Evolutionary conservation across 2,113 vertebrate genomes (phyloP), one percentile per base, ranked within the genome.

Genomic region (Todiramphus chloris): DNA sequence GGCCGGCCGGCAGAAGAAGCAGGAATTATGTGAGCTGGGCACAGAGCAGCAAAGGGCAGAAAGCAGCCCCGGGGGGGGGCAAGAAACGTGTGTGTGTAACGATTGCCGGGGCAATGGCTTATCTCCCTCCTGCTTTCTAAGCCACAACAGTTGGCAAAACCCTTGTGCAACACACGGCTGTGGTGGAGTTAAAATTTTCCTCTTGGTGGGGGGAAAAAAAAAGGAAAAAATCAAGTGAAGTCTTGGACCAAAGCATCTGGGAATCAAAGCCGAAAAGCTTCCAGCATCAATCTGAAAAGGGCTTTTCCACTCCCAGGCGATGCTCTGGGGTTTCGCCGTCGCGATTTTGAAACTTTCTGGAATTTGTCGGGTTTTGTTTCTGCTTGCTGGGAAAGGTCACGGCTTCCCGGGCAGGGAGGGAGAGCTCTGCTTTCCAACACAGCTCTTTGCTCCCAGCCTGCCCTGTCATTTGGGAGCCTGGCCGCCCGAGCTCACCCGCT

Each of bases 271-370:
- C 0, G 5, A 93, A 64, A 90, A 79, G 28, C 83, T 79, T 82
- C 78, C 75, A 92, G 63, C 13, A 13, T 55, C 0, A 1, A 31
- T 82, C 91, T 63, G 89, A 72, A 68, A 92, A 83, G 91, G 93
- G 86, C 89, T 93, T 94, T 92, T 93, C 91, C 44, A 6, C 93
- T 96, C 75, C 79, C 83, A 69, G 93, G 91, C 83, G 10, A 95
- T 86, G 91, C 53, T 86, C 83, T 95, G 94, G 94, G 94, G 89
- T 88, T 95, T 96, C 88, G 96, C 93, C 1, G 23, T 76, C 3
- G 2, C 10, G 91, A 95, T 96, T 96, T 96, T 96, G 96, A 96
- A 96, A 96, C 94, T 95, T 94, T 96, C 94, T 96, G 96, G 96
- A 96, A 96, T 95, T 94, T 95, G 93, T 89, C 12, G 89, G 93